phyloP scores from a whole-genome alignment of 2,797 vertebrate genomes.

The Distichodus sexfasciatus region DNA sequence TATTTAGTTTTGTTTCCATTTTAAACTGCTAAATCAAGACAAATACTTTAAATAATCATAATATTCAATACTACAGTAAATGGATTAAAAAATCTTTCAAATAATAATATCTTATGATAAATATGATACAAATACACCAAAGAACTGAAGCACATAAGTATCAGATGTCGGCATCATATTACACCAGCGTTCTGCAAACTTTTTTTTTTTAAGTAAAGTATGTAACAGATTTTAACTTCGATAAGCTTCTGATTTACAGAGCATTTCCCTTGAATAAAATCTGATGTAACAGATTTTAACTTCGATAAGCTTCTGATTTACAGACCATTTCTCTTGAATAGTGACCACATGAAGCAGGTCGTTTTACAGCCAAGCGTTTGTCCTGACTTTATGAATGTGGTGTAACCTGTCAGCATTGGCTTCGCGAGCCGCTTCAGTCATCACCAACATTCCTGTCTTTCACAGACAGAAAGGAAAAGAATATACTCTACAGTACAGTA shows the following conservation, averaged over 20 bases:
- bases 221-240: background rate
- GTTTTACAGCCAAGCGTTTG: background rate
- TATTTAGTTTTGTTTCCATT: too few relatives aligned
- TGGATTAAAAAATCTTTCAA: too few relatives aligned
- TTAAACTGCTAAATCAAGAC: too few relatives aligned
- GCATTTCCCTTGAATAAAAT: background rate
- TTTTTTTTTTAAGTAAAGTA: too few relatives aligned
- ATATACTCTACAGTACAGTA: background rate
- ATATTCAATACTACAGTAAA: too few relatives aligned
- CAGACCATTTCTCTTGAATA: background rate
- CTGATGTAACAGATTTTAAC: background rate
- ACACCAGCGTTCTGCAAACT: too few relatives aligned
- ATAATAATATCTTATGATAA: too few relatives aligned
- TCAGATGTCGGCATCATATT: too few relatives aligned
- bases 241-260: background rate
- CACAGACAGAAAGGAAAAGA: constrained; percentile 6
- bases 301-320: background rate
- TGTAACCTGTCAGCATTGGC: constrained; percentile 57
- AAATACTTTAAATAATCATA: too few relatives aligned
- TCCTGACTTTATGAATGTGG: constrained; percentile 58
- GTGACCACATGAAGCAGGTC: background rate
- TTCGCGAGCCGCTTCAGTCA: background rate
- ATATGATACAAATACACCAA: too few relatives aligned
- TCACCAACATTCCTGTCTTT: constrained; percentile 50
- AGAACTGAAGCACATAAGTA: too few relatives aligned